A percentile compares a stretch with the other conserved stretches of the same genome.
Evolutionary conservation across 2,888 invertebrate genomes (phyloP).

Genomic region (Leucophenga montana): DNA sequence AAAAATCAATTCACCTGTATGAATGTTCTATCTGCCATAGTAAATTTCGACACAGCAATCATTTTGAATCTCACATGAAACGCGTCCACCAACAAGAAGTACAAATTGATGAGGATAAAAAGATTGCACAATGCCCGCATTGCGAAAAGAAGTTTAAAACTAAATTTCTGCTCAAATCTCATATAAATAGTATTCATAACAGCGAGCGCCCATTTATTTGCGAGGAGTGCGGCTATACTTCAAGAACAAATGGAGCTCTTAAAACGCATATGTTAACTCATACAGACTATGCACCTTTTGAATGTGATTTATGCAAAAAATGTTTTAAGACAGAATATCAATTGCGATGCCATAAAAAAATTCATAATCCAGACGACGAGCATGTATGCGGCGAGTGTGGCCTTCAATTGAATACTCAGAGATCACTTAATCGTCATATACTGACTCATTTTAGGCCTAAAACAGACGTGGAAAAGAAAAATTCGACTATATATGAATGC

Average conservation of each 20-base stretch:
- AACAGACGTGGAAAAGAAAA: too few species aligned
- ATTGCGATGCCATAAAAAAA: conserved; percentile 67
- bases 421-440: conserved; percentile 67
- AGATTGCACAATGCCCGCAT: conserved; percentile 53
- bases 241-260: conserved; percentile 73
- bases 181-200: conserved; percentile 67
- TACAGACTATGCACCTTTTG: conserved; percentile 74
- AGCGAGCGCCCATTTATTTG: conserved; percentile 74
- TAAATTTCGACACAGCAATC: too few species aligned
- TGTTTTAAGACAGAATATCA: conserved; percentile 69
- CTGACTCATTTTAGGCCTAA: conserved; percentile 65
- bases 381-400: conserved; percentile 69
- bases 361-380: conserved; percentile 69
- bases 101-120: too few species aligned
- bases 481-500: background rate
- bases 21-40: too few species aligned
- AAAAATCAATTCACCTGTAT: background rate
- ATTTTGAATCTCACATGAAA: too few species aligned
- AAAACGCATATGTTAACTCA: conserved; percentile 74
- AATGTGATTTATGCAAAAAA: conserved; percentile 73
- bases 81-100: too few species aligned
- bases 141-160: conserved; percentile 69
- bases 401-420: conserved; percentile 65
- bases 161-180: conserved; percentile 54
- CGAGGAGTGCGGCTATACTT: conserved; percentile 74